Evolutionary conservation across 2,797 vertebrate genomes (phyloP), one percentile per base, ranked within the genome.

Genomic region (Takifugu rubripes): DNA sequence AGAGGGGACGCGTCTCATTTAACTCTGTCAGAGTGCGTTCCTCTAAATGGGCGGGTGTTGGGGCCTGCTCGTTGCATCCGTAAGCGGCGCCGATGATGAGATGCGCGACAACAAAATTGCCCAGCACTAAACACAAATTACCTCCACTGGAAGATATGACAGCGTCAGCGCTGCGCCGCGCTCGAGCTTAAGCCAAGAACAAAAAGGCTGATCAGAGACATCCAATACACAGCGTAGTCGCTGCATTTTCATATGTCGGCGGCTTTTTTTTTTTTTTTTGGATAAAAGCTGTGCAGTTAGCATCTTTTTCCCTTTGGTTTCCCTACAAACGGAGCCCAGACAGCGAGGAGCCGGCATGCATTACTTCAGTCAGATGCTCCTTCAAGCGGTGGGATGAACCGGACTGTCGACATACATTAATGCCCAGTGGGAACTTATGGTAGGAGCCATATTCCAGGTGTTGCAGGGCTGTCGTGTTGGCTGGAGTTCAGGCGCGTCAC

Each of bases 1-100:
- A 45, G 62, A 60, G 44, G 58, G 61, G 70, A 82, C 66, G 64
- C 70, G 64, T 75, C 78, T 69, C 54, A 84, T 68, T 84, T 72
- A 61, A 66, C 52, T 55, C 67, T 76, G 74, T 78, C 77, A 77
- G 49, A 68, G 51, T 61, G 33, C 25, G 50, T 64, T 81, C 58
- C 29, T 60, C 61, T 55, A 57, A 73, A 78, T 70, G 71, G 25
- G 54, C 64, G 55, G 54, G 42, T 54, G 56, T 59, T 52, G 47
- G 24, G 48, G 42, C 55, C 43, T 8, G 72, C 66, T 65, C 68
- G 61, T 59, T 75, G 47, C 36, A 52, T 73, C 59, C 62, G 60
- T 58, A 70, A 74, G 61, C 17, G 0, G 53, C 46, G 64, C 63
- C 64, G 79, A 74, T 52, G 33, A 82, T 79, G 68, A 80, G 79